Evolutionary conservation across 2,888 invertebrate species (phyloP), one percentile per base, ranked within the genome.

Genomic region (Gerris lacustris): DNA sequence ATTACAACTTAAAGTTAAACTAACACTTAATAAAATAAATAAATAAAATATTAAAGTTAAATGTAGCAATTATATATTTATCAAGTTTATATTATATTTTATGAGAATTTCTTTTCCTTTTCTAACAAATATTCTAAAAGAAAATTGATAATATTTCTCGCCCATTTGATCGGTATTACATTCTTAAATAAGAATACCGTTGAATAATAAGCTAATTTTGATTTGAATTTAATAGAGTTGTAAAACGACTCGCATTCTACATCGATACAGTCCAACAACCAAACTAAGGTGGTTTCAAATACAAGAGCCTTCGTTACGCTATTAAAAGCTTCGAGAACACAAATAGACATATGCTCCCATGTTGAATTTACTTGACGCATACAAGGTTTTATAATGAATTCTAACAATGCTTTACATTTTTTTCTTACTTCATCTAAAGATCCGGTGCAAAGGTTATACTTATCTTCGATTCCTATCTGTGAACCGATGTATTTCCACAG

Each of bases 401-500:
- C 76, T 5, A 80, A 67, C 31, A 79, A 73, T 15, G 80, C 78
- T 0, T 72, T 67, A 6, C 77, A 75, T 31, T 80, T 78, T 70
- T 77, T 70, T 62, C 75, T 77, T 5, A 81, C 76, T 6, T 80
- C 79, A 0, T 77, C 75, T 66, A 81, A 72, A 31, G 76, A 76
- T 2, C 81, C 82, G 5, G 76, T 75, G 70, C 82, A 82, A 66
- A 82, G 79, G 73, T 82, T 83, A 72, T 76, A 81, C 77, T 78
- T 75, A 73, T 81, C 80, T n/a, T 80, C 77, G 6, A 81, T 77
- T 0, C 86, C 86, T 1, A 85, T 78, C 6, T 82, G 76, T 75
- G 82, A 83, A 2, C 84, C 85, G 15, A 85, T 76, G 11, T 80
- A 80, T 68, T 82, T 78, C 85, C 85, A 85, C 55, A 83, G 78